A percentile compares a stretch with the other conserved stretches of the same genome.
phyloP scores from a whole-genome alignment of 2,888 invertebrate genomes.

The Gandaritis pyraliata region DNA sequence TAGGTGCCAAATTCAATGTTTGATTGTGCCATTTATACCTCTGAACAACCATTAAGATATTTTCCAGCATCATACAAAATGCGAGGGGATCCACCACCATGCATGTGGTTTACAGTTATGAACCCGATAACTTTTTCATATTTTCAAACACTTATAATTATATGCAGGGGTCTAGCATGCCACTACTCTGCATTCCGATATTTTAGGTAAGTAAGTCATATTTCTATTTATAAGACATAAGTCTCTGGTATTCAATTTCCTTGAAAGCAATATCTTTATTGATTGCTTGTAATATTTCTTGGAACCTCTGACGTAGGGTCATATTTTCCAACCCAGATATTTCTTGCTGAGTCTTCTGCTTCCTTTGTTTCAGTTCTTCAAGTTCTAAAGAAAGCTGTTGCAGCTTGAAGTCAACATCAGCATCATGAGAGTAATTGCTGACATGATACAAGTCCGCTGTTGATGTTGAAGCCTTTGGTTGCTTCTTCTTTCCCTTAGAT shows the following conservation, averaged over 20 bases:
- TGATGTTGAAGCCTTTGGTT: slow-evolving; percentile 46
- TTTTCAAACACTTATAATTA: too few relatives aligned
- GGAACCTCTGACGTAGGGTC: slow-evolving; percentile 92
- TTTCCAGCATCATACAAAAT: too few relatives aligned
- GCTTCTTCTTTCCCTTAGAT: slow-evolving; percentile 44
- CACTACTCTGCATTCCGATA: too few relatives aligned
- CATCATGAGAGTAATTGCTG: slow-evolving; percentile 29
- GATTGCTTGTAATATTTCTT: slow-evolving; percentile 91
- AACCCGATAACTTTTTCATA: too few relatives aligned
- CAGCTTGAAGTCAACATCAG: slow-evolving; percentile 76
- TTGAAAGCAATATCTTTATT: slow-evolving; percentile 91
- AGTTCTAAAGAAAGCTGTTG: slow-evolving; percentile 90
- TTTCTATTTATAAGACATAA: slow-evolving; percentile 54
- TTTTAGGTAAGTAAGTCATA: too few relatives aligned
- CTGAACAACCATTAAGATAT: too few relatives aligned
- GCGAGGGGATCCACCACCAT: too few relatives aligned
- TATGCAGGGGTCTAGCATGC: too few relatives aligned
- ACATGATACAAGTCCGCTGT: slow-evolving; percentile 25
- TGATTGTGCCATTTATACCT: too few relatives aligned
- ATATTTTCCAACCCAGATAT: slow-evolving; percentile 94
- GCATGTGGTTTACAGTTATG: too few relatives aligned
- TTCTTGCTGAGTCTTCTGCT: slow-evolving; percentile 92
- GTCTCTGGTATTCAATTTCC: slow-evolving; percentile 86
- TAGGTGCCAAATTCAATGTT: too few relatives aligned
- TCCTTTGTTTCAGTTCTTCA: slow-evolving; percentile 88